phyloP scores from a whole-genome alignment of 2,113 vertebrate species.

The Emberiza fucata region DNA sequence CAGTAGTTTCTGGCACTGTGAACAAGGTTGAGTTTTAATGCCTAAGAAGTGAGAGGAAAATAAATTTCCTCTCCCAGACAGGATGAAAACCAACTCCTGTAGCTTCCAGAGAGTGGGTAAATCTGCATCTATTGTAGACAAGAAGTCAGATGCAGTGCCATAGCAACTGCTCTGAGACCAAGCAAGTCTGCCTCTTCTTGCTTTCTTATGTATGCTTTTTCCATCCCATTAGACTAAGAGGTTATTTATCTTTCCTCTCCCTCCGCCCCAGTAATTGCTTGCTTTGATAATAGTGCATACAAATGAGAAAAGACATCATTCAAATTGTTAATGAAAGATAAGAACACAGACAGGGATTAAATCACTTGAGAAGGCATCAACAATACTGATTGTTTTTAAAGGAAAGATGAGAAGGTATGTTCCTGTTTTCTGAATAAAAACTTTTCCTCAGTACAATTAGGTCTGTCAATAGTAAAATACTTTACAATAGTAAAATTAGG shows the following conservation, averaged over 20 bases:
- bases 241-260: not conserved
- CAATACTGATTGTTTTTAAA: not conserved
- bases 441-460: not conserved
- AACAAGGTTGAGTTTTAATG: not conserved
- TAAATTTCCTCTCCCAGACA: not conserved
- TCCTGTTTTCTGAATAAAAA: not conserved
- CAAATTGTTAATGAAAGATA: not conserved
- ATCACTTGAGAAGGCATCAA: not conserved
- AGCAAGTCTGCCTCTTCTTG: not conserved
- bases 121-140: not conserved
- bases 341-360: not conserved
- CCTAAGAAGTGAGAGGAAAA: not conserved
- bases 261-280: not conserved
- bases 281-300: not conserved
- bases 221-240: not conserved
- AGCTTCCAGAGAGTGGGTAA: not conserved
- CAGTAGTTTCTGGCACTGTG: not conserved
- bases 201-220: not conserved
- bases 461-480: too few relatives aligned
- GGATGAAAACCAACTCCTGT: not conserved
- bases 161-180: not conserved
- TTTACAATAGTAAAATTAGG: not conserved
- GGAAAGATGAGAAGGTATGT: not conserved
- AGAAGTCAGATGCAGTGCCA: not conserved
- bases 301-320: not conserved